phyloP scores from a whole-genome alignment of 2,113 vertebrate species.

The Haemorhous mexicanus region DNA sequence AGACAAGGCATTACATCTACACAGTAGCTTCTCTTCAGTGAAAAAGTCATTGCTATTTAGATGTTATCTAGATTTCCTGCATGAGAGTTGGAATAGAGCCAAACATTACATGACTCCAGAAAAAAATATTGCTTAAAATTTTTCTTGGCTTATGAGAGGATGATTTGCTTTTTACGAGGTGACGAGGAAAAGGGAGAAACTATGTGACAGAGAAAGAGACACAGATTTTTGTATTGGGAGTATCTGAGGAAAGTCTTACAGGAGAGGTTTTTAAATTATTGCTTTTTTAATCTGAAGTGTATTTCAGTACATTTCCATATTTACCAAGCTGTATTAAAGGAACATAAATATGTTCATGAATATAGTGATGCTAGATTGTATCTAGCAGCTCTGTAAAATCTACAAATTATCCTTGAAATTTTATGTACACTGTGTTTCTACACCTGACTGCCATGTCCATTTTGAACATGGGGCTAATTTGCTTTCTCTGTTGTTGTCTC shows the following conservation, averaged over 20 bases:
- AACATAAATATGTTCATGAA: neutral
- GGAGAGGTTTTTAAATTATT: neutral
- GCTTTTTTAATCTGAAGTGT: neutral
- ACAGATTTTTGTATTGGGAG: neutral
- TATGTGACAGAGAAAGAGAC: neutral
- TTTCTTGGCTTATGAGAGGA: constrained; percentile 12
- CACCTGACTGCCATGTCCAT: neutral
- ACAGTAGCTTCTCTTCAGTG: constrained; percentile 33
- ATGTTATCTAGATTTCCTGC: constrained; percentile 30
- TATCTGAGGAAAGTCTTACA: neutral
- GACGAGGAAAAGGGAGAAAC: neutral
- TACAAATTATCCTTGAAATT: neutral
- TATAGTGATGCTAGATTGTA: neutral
- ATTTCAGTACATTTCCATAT: neutral
- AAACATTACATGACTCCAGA: constrained; percentile 20
- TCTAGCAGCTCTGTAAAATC: neutral
- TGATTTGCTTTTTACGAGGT: constrained; percentile 35
- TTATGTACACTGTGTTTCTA: neutral
- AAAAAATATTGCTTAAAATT: constrained; percentile 4
- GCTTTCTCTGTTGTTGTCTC: neutral
- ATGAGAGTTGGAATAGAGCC: neutral
- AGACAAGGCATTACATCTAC: neutral
- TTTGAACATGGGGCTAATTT: neutral
- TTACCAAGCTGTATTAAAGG: neutral
- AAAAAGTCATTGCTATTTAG: constrained; percentile 16